Base-by-base conservation (phyloP, 2,888 invertebrate species). In the Nymphalis polychloros region DNA sequence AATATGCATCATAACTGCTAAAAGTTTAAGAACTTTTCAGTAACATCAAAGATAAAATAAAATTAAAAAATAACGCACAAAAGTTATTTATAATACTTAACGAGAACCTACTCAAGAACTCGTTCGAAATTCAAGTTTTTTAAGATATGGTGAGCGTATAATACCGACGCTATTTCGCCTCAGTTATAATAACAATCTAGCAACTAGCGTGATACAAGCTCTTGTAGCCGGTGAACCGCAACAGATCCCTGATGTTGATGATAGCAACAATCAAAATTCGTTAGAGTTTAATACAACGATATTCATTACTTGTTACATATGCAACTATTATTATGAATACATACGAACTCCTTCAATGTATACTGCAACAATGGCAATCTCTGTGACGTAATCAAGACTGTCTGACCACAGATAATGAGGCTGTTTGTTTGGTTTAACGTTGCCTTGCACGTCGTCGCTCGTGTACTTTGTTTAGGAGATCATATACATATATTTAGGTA, bases 401-500 rank as follows among this genome's bases (percentile, higher is more conserved):
- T 61, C 68, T 65, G 61, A 68, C 68, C 64, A 59, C 64, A 63
- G 64, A 69, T 73, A 73, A 74, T 71, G 72, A 73, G 70, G 69
- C 70, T 73, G 74, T 74, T 73, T 73, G 74, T 74, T 67, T 55
- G 68, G 67, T 73, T 73, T 64, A 64, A 64, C 64, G 60, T 60
- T 68, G 64, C 60, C 64, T 68, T 68, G 59, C 68, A 60, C 55
- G 60, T 68, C 35, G 64, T 68, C 41, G 64, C 53, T 64, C 64
- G 48, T 55, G 27, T 64, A 60, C 65, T 65, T 65, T 55, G 55
- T 55, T 55, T 31, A 55, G 2, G 8, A 55, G 55, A 35, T 31
- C 8, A 27, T 17, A n/a, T 31, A 31, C 3, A 7, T 35, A 31
- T 41, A n/a, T 10, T 10, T 16, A 53, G 1, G 27, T 8, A 16